Base-by-base conservation (phyloP, 2,888 invertebrate genomes). In the Thelaira solivaga region DNA sequence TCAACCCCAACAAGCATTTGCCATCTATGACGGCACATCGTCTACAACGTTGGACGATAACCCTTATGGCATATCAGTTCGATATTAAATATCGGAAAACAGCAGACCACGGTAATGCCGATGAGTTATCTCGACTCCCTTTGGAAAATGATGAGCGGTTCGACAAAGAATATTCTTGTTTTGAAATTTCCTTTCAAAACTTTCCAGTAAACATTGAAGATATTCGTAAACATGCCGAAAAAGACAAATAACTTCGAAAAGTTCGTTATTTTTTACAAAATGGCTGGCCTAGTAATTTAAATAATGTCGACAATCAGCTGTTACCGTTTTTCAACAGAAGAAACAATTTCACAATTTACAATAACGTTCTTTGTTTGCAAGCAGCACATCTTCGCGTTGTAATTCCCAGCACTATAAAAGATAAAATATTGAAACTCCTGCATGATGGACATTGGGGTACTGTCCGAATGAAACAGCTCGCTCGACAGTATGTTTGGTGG, bases 71-170 rank as follows among this genome's bases (percentile, higher is more conserved):
- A 4, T 73, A 73, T 31, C 55, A 68, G 36, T 69, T 45, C 6
- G 62, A 68, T 1, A 73, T 78, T 13, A 76, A 65, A 20, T 81
- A 82, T 29, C 64, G 78, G 2, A 59, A 77, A 43, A 81, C 76
- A 10, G 18, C 41, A 1, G 73, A 77, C 11, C 80, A 80, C 55
- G 64, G 69, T 11, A 81, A 81, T 34, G 80, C 80, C 4, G 81
- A 80, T 29, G 77, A 64, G 1, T 31, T 82, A n/a, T 82, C 81
- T 1, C 22, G 47, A 10, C 36, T 57, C 7, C 51, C 73, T 31
- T 41, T 59, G 16, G 29, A 11, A 41, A 4, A 4, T 11, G 29
- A 65, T 29, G 57, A 18, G 20, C 2, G 2, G 2, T 18, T 51
- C 31, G 31, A 59, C 7, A 16, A 41, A n/a, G 22, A 45, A 10